These are phyloP conservation scores for Epinotia brunnichana DNA, from an alignment of 2,888 invertebrate species.

Conservation along the genomic window DNA sequence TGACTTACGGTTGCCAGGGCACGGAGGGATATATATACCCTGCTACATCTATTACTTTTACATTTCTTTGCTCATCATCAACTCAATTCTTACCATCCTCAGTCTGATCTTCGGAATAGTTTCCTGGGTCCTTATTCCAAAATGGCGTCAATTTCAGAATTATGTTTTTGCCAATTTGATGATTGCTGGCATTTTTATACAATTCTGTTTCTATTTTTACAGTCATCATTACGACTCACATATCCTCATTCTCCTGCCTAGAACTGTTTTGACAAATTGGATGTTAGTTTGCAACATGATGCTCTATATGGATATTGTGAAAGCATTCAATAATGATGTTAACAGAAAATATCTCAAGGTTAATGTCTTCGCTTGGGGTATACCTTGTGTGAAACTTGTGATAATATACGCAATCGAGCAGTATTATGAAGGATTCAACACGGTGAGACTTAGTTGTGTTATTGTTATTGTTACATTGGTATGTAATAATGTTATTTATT, in stretches of 20 bases:
- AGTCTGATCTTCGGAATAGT: neutral
- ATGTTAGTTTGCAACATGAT: conserved; percentile 5
- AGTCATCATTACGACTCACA: neutral
- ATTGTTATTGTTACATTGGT: conserved; percentile 9
- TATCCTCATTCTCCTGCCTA: conserved; percentile 4
- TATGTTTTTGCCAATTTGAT: conserved; percentile 11
- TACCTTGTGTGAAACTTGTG: conserved; percentile 6
- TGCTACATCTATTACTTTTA: neutral
- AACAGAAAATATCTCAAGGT: neutral
- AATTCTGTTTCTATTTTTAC: neutral
- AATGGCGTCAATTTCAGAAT: conserved; percentile 10
- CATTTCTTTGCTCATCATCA: neutral
- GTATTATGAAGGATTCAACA: neutral
- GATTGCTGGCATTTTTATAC: neutral
- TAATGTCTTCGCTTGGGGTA: conserved; percentile 3
- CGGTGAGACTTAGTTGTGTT: neutral
- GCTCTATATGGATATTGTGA: conserved; percentile 18
- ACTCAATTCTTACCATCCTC: neutral
- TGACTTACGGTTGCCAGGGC: neutral
- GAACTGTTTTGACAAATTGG: conserved; percentile 16
- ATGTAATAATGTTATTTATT: neutral
- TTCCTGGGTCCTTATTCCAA: conserved; percentile 9
- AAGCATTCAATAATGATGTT: conserved; percentile 2
- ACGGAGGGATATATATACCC: neutral
- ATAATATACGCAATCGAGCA: conserved; percentile 1